Evolutionary conservation across 1,140 invertebrate species (phyloP), one percentile per base, ranked within the genome.

Genomic region (Lerema accius): DNA sequence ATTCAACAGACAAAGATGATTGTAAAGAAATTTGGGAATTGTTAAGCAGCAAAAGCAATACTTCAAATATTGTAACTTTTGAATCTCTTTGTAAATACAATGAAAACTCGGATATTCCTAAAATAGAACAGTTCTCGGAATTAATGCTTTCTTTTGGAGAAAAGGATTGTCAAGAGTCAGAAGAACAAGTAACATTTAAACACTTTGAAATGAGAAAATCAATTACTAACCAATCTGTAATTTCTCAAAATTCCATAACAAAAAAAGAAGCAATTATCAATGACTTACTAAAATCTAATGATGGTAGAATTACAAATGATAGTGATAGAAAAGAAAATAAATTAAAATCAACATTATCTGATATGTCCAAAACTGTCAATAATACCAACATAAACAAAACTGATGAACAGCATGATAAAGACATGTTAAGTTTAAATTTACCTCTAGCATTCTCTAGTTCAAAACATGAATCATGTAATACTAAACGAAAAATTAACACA

Each of bases 1-100:
- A 95, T 76, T 94, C 94, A 16, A 93, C 95, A 17, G 94, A 96
- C 92, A 95, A 96, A 55, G n/a, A 10, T 26, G 55, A 60, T 42
- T 37, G 37, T 61, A 14, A 56, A 46, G 55, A 75, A 42, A 45
- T 86, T 17, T 85, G 81, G 76, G 37, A 80, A 51, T 49, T 62
- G 42, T 60, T 79, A 45, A 72, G 67, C 51, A 43, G 56, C 62
- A 42, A 69, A 23, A 53, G 42, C 11, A 39, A 56, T 11, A 50
- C 39, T 17, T 28, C 16, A 43, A 51, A 65, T 5, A 26, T 81
- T 17, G 72, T 82, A 67, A 73, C 42, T 13, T 85, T 86, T 78
- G 67, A 76, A 23, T 60, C 69, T 42, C 46, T 84, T 13, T 66
- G 55, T 43, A 45, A 67, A 40, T 83, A 80, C 42, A 78, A 72